Evolutionary conservation across 2,113 vertebrate genomes (phyloP).

Genomic region (Solenodon paradoxus): DNA sequence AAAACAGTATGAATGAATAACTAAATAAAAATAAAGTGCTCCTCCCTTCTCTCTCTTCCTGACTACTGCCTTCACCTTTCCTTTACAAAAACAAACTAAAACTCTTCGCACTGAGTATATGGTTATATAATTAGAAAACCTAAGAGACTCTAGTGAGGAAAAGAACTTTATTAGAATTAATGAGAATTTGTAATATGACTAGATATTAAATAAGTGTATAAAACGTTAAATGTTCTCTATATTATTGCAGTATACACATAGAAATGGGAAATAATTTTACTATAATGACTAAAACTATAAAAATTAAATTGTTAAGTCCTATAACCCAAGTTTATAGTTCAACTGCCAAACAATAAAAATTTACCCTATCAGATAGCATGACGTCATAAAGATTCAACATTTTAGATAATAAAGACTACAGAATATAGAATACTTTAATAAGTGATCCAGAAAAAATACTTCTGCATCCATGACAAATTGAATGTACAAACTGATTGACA

Average conservation of each 20-base stretch:
- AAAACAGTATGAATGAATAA: too few species aligned
- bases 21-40: too few species aligned
- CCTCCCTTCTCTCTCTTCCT: too few species aligned
- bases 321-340: too few species aligned
- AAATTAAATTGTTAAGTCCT: too few species aligned
- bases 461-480: neutral
- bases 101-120: neutral
- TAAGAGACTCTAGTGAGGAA: neutral
- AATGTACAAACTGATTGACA: neutral
- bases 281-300: neutral
- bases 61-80: too few species aligned
- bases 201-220: neutral
- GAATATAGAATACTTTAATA: neutral
- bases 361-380: neutral
- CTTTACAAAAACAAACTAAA: neutral
- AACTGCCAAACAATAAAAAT: neutral
- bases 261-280: neutral
- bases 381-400: neutral
- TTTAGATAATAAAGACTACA: neutral
- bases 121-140: neutral
- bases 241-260: neutral
- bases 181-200: neutral
- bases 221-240: neutral
- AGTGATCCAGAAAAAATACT: neutral
- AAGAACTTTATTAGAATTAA: neutral